Base-by-base conservation (phyloP, 2,797 vertebrate genomes). In the Serranus cabrilla region DNA sequence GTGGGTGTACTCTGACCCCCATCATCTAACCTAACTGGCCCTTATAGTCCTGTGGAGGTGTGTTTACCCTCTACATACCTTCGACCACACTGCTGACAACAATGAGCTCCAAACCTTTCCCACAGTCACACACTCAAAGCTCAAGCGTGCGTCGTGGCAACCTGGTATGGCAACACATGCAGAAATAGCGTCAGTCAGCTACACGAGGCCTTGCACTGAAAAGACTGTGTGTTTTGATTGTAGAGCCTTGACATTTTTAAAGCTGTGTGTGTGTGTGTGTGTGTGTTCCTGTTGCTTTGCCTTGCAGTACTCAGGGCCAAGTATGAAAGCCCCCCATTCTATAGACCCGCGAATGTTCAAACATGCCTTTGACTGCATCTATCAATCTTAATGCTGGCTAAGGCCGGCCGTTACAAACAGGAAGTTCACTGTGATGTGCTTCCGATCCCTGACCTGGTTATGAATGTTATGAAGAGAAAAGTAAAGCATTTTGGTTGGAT, bases 221-320 rank as follows among this genome's bases (percentile, higher is more conserved):
- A 62, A 62, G 40, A 75, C 18, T 27, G 31, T 25, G 45, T 72
- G 61, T 78, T 81, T 25, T 78, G 18, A 66, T 49, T 71, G 71
- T 46, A 65, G 46, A 78, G 62, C 54, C 74, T 72, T 88, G 83
- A 74, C 73, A 83, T 87, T 88, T 84, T 77, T 56, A 51, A 70
- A 73, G 31, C 17, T 56, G 70, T 63, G 80, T 18, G 43, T 76
- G 61, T 11, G 39, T 40, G 39, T 40, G 39, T 40, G 39, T 40
- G 11, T 56, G 51, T 60, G 14, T 68, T 57, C 37, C 5, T 56
- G 42, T 63, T 65, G 21, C 67, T 59, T 81, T 80, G 54, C 46
- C 47, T 76, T 68, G 45, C 45, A 79, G 42, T 14, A 75, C 71
- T 71, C 25, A 39, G 55, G 70, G 65, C 46, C 50, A 54, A 65